These are phyloP conservation scores for Cephalopachus bancanus DNA, from an alignment of 2,797 vertebrate genomes.

Conservation along the genomic window DNA sequence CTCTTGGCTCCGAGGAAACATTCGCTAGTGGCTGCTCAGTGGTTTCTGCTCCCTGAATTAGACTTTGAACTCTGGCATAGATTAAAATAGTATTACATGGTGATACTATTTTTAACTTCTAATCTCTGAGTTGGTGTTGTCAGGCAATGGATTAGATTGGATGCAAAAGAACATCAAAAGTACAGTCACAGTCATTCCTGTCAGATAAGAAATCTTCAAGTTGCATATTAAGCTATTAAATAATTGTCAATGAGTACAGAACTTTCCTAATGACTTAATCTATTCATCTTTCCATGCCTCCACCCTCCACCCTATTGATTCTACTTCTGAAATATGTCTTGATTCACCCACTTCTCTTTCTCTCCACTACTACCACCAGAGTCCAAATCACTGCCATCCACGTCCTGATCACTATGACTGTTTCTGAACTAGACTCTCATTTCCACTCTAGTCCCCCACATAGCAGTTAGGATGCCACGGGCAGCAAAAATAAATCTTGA, in stretches of 20 bases:
- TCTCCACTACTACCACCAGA: not conserved
- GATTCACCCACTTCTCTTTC: constrained; percentile 24
- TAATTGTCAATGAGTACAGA: not conserved
- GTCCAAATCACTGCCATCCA: not conserved
- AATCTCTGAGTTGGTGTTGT: constrained; percentile 30
- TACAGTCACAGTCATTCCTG: constrained; percentile 20
- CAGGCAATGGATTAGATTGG: constrained; percentile 11
- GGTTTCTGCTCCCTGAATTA: constrained; percentile 1
- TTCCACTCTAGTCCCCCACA: not conserved
- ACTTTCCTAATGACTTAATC: not conserved
- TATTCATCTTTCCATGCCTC: not conserved
- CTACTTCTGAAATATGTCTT: not conserved
- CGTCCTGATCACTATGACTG: not conserved
- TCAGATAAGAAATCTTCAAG: constrained; percentile 17
- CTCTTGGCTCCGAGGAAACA: not conserved
- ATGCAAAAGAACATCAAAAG: not conserved
- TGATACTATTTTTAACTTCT: constrained; percentile 38
- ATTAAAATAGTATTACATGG: not conserved
- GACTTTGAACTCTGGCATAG: not conserved
- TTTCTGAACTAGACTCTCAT: not conserved
- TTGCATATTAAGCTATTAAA: not conserved
- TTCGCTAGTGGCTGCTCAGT: not conserved
- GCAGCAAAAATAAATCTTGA: not conserved
- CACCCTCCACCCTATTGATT: not conserved
- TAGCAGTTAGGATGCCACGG: not conserved